Evolutionary conservation across 2,888 invertebrate species (phyloP), one percentile per base, ranked within the genome.

Genomic region (Nyleta sp.): DNA sequence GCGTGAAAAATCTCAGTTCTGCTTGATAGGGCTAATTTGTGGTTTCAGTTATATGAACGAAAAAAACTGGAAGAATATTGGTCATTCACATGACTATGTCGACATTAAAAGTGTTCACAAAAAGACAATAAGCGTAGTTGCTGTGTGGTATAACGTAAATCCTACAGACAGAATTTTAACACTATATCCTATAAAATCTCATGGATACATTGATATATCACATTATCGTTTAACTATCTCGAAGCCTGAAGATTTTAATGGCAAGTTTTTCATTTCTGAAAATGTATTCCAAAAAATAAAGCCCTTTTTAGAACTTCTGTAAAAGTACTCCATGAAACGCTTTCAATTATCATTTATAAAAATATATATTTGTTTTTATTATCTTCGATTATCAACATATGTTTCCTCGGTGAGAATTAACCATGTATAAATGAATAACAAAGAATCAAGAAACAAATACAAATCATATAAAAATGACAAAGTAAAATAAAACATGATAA

Each of bases 11-110:
- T 44, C 24, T 1, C n/a, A 33, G 1, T 42, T 31, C 28, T 80
- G 65, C 15, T 40, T 76, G 17, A 22, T 76, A 33, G 78, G 80
- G 8, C 38, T 72, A 1, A 60, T 76, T 10, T 42, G 48, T 31
- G 40, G 53, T 1, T 78, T 76, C 31, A 35, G 62, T 4, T 76
- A 62, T 33, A 24, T 38, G 20, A 31, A 46, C 11, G 57, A 57
- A 31, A 76, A 62, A 40, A 73, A 44, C 0, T 75, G 70, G 76
- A 78, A 20, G 40, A 48, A n/a, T 11, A 57, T 71, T 8, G 18
- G 50, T 17, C 64, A 78, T 35, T 22, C 52, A 1, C 50, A 18
- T 2, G 52, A 44, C 40, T 68, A 33, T 24, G 44, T 31, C 48
- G 38, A 62, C 15, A 15, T 62, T 11, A 50, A 38, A 11, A 24